Evolutionary conservation across 2,113 vertebrate species (phyloP), one percentile per base, ranked within the genome.

Genomic region (Tetrax tetrax): DNA sequence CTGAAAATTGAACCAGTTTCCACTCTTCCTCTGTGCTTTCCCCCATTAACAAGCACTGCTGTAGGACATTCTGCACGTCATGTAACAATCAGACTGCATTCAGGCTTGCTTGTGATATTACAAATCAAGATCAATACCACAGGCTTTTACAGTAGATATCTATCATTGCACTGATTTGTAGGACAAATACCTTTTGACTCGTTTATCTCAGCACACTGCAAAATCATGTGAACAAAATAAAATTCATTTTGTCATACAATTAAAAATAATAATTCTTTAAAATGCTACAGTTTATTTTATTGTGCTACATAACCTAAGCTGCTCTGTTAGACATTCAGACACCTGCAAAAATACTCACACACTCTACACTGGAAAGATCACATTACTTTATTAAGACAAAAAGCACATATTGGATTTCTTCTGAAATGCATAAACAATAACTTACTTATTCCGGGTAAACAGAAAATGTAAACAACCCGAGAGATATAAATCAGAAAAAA

Each of bases 41-140:
- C 56, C 48, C 25, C n/a, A 22, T 15, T 50, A 83, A 16, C 9
- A 41, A 5, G 35, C 33, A 47, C 12, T 70, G 54, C 47, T 66
- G 33, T 7, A 28, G 54, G 43, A 76, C n/a, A 47, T 61, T 61
- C 35, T 14, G 79, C 71, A 54, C 2, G 4, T 38, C 63, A 92
- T 6, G 2, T 60, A 60, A 50, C 71, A 33, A 50, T 8, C n/a
- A 45, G 37, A 41, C 13, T 86, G 60, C 68, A 70, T 47, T 66
- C 68, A 92, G 69, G 63, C 63, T 61, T 85, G 57, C 29, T 45
- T 72, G 35, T 24, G 19, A 28, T 83, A 80, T 45, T 80, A 66
- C 25, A 83, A 77, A 79, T 37, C 64, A 59, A 83, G 56, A 92
- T 96, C 92, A 83, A 91, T 91, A 83, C 25, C 70, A 66, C 16